Evolutionary conservation across 2,113 vertebrate species (phyloP), one percentile per base, ranked within the genome.

Genomic region (Paramisgurnus dabryanus): DNA sequence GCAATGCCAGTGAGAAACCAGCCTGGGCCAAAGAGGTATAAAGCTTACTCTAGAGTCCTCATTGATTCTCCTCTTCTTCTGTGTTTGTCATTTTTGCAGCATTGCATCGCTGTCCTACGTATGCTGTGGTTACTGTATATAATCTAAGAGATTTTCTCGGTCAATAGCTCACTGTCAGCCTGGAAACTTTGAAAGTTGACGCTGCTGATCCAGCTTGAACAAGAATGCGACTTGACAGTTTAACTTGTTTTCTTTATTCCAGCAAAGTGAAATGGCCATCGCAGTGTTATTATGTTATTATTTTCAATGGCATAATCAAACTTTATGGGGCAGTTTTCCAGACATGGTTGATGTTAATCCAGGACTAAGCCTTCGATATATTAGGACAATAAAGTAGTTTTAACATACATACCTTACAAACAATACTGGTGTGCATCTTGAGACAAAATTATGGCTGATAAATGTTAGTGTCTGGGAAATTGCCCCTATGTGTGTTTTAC

Each of bases 1-100:
- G 92, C 87, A 97, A 96, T 88, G 94, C 95, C 60, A 95, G 86
- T 0, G 96, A 99, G 91, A 99, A 99, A 73, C 97, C 97, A 11
- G 94, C 96, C 0, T 98, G 97, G 96, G 96, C 96, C 82, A 98
- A 97, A 89, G 96, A 98, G 95, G 97, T 97, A 58, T 18, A n/a
- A 88, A 39, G 61, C 17, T n/a, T 22, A 13, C 7, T 72, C 22
- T 13, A 34, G 53, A 58, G 4, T 55, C n/a, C 41, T 22, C 22
- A 6, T 17, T 34, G 45, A 13, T 8, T 53, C 17, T 57, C 0
- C 0, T 17, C 39, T 9, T 8, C 15, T 6, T 50, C 6, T 17
- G 2, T 45, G 22, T 43, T 47, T 61, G 17, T 74, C 43, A 17
- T 17, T 18, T 50, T 60, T 60, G 9, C 55, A 45, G 39, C n/a